A percentile compares a stretch with the other conserved stretches of the same genome.
phyloP scores from a whole-genome alignment of 2,797 vertebrate genomes.

The Myotis daubentonii region DNA sequence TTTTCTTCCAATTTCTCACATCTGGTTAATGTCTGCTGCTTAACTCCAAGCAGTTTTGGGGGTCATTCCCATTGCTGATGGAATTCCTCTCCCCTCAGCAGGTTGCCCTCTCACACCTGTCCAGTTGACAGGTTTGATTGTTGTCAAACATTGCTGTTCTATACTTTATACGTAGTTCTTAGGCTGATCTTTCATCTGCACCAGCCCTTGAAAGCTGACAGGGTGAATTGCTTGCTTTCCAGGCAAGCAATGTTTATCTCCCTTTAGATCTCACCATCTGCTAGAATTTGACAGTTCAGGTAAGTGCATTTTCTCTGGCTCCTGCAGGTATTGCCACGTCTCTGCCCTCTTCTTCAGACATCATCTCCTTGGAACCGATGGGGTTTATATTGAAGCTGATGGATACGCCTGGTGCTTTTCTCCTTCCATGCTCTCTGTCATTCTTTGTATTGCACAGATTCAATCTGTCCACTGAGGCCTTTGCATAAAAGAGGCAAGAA shows the following conservation, averaged over 20 bases:
- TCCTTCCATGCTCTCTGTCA: background rate
- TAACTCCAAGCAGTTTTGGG: constrained; percentile 49
- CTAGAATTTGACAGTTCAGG: constrained; percentile 80
- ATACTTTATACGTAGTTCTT: constrained; percentile 65
- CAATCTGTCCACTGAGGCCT: constrained; percentile 19
- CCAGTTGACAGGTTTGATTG: constrained; percentile 64
- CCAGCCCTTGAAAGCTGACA: constrained; percentile 77
- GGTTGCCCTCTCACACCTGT: constrained; percentile 59
- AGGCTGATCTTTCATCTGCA: constrained; percentile 64
- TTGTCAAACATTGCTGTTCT: constrained; percentile 69
- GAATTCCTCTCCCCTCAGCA: constrained; percentile 55
- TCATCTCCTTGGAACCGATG: constrained; percentile 55
- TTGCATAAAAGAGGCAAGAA: background rate
- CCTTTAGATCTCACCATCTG: constrained; percentile 83
- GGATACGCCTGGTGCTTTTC: constrained; percentile 44
- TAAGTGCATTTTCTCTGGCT: constrained; percentile 67
- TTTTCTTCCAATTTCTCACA: constrained; percentile 32
- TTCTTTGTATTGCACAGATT: background rate
- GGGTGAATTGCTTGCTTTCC: constrained; percentile 80
- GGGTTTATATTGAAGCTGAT: constrained; percentile 57
- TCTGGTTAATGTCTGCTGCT: constrained; percentile 24
- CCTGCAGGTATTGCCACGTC: constrained; percentile 50
- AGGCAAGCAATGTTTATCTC: constrained; percentile 79
- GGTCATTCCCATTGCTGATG: constrained; percentile 33
- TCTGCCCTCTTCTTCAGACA: constrained; percentile 49